phyloP scores from a whole-genome alignment of 2,113 vertebrate genomes.

The Boulengeromyrus knoepffleri region DNA sequence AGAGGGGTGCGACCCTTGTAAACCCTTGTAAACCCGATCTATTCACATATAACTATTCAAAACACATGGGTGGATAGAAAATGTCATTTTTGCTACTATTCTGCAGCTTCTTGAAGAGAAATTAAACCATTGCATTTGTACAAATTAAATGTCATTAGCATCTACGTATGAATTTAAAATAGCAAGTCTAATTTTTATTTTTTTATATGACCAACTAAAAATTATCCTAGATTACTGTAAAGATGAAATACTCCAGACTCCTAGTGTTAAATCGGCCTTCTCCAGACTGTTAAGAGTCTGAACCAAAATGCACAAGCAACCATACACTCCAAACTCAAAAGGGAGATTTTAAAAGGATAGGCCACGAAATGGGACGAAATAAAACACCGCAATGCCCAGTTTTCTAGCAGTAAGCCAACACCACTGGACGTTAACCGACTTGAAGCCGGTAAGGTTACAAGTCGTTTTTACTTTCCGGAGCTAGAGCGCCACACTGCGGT shows the following conservation, averaged over 20 bases:
- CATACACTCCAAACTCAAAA: background rate
- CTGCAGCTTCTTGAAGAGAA: background rate
- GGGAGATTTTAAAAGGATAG: background rate
- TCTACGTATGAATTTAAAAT: background rate
- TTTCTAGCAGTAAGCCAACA: background rate
- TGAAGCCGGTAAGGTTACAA: background rate
- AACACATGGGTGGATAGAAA: background rate
- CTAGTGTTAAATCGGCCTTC: background rate
- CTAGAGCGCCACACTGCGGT: background rate
- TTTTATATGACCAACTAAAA: background rate
- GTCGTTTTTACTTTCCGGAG: background rate
- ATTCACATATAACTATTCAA: background rate
- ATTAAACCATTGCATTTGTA: background rate
- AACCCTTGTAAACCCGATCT: background rate
- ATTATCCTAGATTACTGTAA: background rate
- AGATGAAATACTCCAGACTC: background rate
- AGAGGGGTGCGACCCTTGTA: background rate
- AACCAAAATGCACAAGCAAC: background rate
- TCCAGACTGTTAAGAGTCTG: background rate
- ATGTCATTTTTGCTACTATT: background rate
- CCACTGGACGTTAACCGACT: background rate
- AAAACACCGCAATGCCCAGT: background rate
- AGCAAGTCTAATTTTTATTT: background rate
- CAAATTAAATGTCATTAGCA: background rate
- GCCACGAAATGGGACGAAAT: background rate